A percentile compares a stretch with the other conserved stretches of the same genome.
These are phyloP conservation scores for Empidonax traillii DNA, from an alignment of 2,113 vertebrate genomes.

Conservation along the genomic window DNA sequence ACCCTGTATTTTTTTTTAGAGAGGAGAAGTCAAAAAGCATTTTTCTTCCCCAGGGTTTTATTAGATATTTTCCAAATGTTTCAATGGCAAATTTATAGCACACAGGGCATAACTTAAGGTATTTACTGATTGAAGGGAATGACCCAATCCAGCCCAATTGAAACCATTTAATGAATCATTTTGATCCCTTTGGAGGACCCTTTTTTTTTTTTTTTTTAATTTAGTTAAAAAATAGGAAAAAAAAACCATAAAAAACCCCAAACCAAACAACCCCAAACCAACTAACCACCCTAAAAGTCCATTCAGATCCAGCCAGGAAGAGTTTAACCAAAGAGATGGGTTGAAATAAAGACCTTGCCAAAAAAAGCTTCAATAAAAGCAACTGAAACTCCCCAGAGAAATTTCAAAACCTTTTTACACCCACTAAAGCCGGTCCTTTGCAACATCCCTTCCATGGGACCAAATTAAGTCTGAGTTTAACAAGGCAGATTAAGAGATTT, in stretches of 20 bases:
- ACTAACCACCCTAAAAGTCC: neutral
- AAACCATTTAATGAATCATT: neutral
- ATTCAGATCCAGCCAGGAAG: neutral
- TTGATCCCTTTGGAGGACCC: neutral
- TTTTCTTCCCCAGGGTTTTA: neutral
- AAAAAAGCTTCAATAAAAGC: neutral
- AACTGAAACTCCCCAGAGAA: neutral
- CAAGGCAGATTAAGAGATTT: fast-evolving
- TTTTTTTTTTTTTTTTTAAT: neutral
- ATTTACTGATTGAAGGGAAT: neutral
- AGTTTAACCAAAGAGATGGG: neutral
- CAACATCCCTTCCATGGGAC: neutral
- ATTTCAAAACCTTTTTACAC: neutral
- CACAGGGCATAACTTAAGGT: neutral
- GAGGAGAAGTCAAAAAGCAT: neutral
- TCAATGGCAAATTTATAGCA: neutral
- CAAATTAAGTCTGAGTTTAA: neutral
- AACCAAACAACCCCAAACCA: too few relatives aligned
- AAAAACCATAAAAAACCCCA: neutral
- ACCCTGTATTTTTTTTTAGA: neutral
- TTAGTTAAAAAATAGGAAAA: neutral
- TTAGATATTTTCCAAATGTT: neutral
- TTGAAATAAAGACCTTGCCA: neutral
- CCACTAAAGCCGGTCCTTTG: fast-evolving
- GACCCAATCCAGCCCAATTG: neutral